These are phyloP conservation scores for Philotrypesis tridentata DNA, from an alignment of 1,140 invertebrate species.

Conservation along the genomic window DNA sequence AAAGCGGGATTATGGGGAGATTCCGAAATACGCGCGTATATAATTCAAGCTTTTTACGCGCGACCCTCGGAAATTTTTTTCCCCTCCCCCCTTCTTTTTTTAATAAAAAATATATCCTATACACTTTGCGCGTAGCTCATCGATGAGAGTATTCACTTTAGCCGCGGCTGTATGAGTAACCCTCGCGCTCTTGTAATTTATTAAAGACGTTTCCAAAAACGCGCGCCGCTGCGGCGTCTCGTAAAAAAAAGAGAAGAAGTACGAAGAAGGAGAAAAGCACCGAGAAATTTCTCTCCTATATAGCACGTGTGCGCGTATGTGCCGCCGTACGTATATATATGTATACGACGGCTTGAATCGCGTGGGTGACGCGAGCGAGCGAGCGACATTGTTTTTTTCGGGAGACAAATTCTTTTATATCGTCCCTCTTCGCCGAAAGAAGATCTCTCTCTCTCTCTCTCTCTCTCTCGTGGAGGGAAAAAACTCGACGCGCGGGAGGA, in stretches of 20 bases:
- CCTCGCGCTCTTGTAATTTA: conserved; percentile 34
- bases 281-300: conserved; percentile 7
- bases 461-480: not conserved
- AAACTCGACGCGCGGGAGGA: not conserved
- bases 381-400: conserved; percentile 38
- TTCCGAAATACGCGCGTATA: not conserved
- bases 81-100: too few species aligned
- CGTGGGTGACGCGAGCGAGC: not conserved
- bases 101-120: conserved; percentile 45
- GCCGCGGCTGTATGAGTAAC: not conserved
- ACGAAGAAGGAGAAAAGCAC: not conserved
- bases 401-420: conserved; percentile 44
- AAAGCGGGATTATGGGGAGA: not conserved
- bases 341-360: not conserved
- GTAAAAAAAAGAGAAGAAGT: conserved; percentile 31
- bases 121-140: conserved; percentile 32
- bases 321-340: not conserved
- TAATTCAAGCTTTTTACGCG: not conserved
- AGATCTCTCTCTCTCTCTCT: conserved; percentile 42
- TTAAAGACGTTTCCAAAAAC: conserved; percentile 36
- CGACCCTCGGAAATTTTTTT: conserved; percentile 4
- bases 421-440: conserved; percentile 32
- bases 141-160: conserved; percentile 38
- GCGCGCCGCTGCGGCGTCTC: not conserved
- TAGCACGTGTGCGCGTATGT: too few species aligned